phyloP scores from a whole-genome alignment of 2,113 vertebrate species.

The Capreolus pygargus region DNA sequence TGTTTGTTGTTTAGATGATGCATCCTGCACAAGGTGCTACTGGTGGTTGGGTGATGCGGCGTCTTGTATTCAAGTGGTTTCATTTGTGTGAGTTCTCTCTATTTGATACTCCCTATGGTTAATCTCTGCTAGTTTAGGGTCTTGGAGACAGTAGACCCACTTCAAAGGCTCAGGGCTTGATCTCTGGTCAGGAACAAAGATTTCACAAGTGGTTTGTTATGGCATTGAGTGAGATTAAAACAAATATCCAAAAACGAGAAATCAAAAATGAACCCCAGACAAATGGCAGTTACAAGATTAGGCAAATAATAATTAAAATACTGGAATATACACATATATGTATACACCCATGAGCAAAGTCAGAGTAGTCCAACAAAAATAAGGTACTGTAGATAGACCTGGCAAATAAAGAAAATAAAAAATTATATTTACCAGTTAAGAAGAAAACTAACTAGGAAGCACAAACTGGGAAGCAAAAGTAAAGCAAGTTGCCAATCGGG shows the following conservation, averaged over 20 bases:
- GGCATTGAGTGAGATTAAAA: neutral
- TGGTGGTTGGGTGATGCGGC: neutral
- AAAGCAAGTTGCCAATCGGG: too few species aligned
- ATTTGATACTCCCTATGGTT: neutral
- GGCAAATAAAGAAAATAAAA: neutral
- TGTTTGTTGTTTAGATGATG: neutral
- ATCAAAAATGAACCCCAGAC: neutral
- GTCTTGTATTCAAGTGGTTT: neutral
- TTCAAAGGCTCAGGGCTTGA: neutral
- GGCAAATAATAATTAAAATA: neutral
- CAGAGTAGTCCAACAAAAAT: neutral
- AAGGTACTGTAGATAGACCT: accelerated
- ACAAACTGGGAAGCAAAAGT: too few species aligned
- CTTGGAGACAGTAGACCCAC: neutral
- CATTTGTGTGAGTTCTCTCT: neutral
- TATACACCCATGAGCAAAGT: neutral
- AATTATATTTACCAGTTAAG: neutral
- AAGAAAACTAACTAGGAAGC: neutral
- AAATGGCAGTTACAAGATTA: neutral
- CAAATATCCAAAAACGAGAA: neutral
- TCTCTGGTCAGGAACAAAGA: neutral
- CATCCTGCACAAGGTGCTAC: neutral
- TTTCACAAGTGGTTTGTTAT: neutral
- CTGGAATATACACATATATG: neutral
- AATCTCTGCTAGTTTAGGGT: neutral